Evolutionary conservation across 2,797 vertebrate species (phyloP), one percentile per base, ranked within the genome.

Genomic region (Octomys mimax): DNA sequence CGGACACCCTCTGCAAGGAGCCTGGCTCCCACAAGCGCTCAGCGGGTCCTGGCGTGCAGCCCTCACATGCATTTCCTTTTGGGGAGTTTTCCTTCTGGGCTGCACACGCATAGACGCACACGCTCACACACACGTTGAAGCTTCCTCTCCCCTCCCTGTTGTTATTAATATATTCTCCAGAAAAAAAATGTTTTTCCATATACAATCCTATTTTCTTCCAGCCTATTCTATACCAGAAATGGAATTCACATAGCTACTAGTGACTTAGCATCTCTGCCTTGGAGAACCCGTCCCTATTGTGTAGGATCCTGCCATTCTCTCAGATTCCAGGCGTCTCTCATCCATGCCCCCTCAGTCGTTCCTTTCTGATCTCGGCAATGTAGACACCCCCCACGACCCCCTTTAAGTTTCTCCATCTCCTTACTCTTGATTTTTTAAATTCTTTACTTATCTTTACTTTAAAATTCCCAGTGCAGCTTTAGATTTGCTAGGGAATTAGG

Each of bases 31-130:
- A 26, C 61, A 3, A 77, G 82, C 61, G 79, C 92, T 89, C 92
- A 81, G 79, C 84, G 87, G 92, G 87, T 82, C 62, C 91, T 95
- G 97, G 97, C 95, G 21, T 78, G 39, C 70, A 95, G 94, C 96
- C 97, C 79, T 86, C 66, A 54, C 96, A 59, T 89, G 91, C 97
- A 93, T 97, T 96, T 96, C 97, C 97, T 96, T 97, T 97, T 84
- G 94, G 96, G 96, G 96, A 96, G 89, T 94, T 96, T 54, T 96
- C 92, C 89, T 95, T 97, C 91, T 94, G 91, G 57, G 83, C 78
- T 62, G 16, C 80, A 85, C 68, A 42, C 42, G 24, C 36, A 62
- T 81, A 83, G 54, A 31, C 75, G 39, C 78, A n/a, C 75, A 46
- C 61, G 28, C 77, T 19, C 84, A 81, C 78, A 36, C 62, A 28